Evolutionary conservation across 2,888 invertebrate species (phyloP).

Genomic region (Tipula confusa): DNA sequence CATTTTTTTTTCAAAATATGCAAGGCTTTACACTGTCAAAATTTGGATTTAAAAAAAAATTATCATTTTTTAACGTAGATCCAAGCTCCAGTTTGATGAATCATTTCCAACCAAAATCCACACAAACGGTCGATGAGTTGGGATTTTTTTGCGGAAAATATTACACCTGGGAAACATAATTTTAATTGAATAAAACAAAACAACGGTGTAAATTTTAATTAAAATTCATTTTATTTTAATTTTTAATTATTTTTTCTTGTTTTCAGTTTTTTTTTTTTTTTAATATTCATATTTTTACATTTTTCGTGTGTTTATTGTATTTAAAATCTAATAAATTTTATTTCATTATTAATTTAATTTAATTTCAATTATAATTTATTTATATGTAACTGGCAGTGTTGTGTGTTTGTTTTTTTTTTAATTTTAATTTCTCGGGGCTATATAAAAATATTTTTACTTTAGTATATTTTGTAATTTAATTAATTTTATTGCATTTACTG

Average conservation of each 20-base stretch:
- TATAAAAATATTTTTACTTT: neutral
- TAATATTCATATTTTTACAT: neutral
- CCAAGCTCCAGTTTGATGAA: no score
- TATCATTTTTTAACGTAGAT: no score
- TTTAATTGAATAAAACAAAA: neutral
- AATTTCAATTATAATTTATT: neutral
- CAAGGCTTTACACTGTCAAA: no score
- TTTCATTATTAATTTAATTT: neutral
- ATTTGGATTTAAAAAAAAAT: no score
- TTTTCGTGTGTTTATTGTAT: neutral
- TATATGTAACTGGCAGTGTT: neutral
- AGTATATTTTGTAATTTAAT: neutral
- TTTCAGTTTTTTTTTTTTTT: neutral
- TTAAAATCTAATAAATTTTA: neutral
- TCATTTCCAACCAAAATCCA: no score
- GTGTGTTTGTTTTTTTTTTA: neutral
- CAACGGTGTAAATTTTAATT: neutral
- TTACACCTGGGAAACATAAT: no score
- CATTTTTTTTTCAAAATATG: no score
- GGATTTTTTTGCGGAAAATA: no score
- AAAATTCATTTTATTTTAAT: slow-evolving; percentile 7
- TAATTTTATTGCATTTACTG: neutral
- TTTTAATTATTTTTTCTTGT: neutral
- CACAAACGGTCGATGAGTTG: no score
- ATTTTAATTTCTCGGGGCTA: neutral